Conservation (phyloP, 2,113 vertebrate genomes). For the Lichenostomus cassidix region DNA sequence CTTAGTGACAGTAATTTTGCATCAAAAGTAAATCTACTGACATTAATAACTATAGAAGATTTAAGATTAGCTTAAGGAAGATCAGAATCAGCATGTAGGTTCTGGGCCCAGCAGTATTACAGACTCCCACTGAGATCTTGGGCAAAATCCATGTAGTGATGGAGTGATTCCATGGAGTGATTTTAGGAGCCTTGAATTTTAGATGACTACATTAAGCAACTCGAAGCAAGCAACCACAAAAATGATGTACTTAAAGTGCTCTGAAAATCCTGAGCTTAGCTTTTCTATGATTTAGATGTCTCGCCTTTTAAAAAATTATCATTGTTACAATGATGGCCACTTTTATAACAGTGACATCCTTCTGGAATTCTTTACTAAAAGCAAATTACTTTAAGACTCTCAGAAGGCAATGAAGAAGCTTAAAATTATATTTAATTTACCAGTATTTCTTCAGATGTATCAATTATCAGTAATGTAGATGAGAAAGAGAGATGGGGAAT, state of each 20-base stretch:
- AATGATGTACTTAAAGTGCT: constrained; percentile 43
- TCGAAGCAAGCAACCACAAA: constrained; percentile 48
- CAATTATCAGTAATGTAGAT: background rate
- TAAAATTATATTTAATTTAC: constrained; percentile 38
- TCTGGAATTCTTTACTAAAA: constrained; percentile 27
- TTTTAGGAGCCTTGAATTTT: constrained; percentile 65
- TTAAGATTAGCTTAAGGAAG: constrained; percentile 39
- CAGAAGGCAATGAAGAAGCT: background rate
- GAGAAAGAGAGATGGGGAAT: background rate
- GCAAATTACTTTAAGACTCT: constrained; percentile 22
- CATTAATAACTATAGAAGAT: constrained; percentile 43
- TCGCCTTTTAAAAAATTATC: constrained; percentile 37
- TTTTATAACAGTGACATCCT: background rate
- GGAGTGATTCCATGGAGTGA: constrained; percentile 43
- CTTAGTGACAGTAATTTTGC: background rate
- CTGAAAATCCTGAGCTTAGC: constrained; percentile 40
- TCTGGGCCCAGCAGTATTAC: background rate
- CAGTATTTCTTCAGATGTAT: background rate
- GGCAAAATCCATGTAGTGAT: constrained; percentile 34
- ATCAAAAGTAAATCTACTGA: constrained; percentile 47
- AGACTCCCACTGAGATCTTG: constrained; percentile 36
- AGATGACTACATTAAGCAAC: constrained; percentile 57
- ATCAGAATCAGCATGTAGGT: constrained; percentile 54
- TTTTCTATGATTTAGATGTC: constrained; percentile 46
- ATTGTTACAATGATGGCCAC: background rate